A percentile compares a stretch with the other conserved stretches of the same genome.
Evolutionary conservation across 2,797 vertebrate genomes (phyloP).

Genomic region (Thalassophryne amazonica): DNA sequence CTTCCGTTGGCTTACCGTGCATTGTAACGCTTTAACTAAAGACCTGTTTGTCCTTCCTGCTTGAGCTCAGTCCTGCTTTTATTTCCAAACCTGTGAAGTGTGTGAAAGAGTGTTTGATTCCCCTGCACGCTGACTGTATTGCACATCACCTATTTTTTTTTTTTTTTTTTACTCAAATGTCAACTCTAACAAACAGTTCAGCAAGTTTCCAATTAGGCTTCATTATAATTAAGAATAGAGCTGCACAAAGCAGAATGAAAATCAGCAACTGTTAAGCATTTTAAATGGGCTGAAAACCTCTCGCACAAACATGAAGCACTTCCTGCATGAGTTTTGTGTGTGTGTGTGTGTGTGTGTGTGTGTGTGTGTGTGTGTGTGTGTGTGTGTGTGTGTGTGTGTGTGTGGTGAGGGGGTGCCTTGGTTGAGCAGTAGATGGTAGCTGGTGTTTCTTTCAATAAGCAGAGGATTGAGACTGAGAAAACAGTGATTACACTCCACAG

Average conservation of each 20-base stretch:
- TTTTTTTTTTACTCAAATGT: neutral
- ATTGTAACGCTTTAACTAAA: too few species aligned
- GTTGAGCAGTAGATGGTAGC: slow-evolving; percentile 54
- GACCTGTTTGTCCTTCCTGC: too few species aligned
- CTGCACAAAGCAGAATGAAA: slow-evolving; percentile 5
- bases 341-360: too few species aligned
- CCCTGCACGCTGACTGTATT: neutral
- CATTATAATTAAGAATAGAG: neutral
- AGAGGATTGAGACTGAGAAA: slow-evolving; percentile 33
- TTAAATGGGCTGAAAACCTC: neutral
- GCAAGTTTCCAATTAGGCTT: neutral
- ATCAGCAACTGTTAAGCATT: neutral
- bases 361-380: too few species aligned
- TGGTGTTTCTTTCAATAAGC: slow-evolving; percentile 21
- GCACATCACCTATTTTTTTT: slow-evolving; percentile 3
- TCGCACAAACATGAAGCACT: neutral
- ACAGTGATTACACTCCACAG: slow-evolving; percentile 21
- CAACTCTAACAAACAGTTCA: slow-evolving; percentile 2
- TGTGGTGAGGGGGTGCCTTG: slow-evolving; percentile 28
- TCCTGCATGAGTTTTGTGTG: neutral
- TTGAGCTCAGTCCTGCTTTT: too few species aligned
- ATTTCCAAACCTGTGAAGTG: too few species aligned
- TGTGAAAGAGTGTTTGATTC: neutral
- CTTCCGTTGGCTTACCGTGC: too few species aligned
- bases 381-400: too few species aligned